Percentiles rank a stretch among this genome's conserved stretches.
Evolutionary conservation across 2,888 invertebrate species (phyloP).

Genomic region (Philhelius pedissequus): DNA sequence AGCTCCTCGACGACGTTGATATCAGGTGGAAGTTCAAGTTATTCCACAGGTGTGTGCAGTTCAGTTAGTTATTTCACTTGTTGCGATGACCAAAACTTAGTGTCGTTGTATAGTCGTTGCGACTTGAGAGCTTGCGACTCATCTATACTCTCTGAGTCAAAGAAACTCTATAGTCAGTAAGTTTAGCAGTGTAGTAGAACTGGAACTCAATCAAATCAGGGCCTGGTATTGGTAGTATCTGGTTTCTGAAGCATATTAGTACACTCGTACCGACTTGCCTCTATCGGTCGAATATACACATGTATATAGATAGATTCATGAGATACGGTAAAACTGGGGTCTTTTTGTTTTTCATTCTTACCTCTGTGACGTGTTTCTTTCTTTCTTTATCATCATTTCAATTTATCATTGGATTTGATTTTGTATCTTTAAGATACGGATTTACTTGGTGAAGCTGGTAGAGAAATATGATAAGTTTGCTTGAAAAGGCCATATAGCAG

Average conservation of each 20-base stretch:
- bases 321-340: slow-evolving; percentile 27
- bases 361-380: slow-evolving; percentile 51
- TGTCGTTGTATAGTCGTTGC: neutral
- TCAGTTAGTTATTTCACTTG: slow-evolving; percentile 62
- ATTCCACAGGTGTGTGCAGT: slow-evolving; percentile 67
- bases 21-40: slow-evolving; percentile 66
- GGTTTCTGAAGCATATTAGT: slow-evolving; percentile 46
- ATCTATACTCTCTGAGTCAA: slow-evolving; percentile 16
- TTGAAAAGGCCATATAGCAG: neutral
- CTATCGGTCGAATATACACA: slow-evolving; percentile 13
- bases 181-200: neutral
- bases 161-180: neutral
- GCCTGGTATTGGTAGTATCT: slow-evolving; percentile 45
- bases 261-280: slow-evolving; percentile 4
- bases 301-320: slow-evolving; percentile 27
- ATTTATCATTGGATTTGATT: slow-evolving; percentile 25
- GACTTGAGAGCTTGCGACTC: neutral
- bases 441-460: neutral
- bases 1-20: neutral
- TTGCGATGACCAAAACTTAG: slow-evolving; percentile 47
- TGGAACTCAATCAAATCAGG: slow-evolving; percentile 31
- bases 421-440: slow-evolving; percentile 25
- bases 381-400: slow-evolving; percentile 48
- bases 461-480: neutral
- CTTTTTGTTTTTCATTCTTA: slow-evolving; percentile 37